These are phyloP conservation scores for Colistium nudipinnis DNA, from an alignment of 2,113 vertebrate genomes.

Conservation along the genomic window DNA sequence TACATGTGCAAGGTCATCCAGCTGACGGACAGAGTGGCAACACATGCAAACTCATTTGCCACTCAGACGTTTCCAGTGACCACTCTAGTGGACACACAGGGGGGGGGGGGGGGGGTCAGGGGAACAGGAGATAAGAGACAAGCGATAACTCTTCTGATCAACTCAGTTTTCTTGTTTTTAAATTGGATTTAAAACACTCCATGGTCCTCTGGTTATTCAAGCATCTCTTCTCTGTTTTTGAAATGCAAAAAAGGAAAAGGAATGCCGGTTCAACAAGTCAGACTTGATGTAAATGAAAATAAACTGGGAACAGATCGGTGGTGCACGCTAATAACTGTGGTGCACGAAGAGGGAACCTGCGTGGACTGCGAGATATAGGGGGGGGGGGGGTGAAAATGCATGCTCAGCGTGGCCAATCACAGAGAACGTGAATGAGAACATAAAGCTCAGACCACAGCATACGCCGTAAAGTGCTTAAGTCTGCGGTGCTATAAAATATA, in stretches of 20 bases:
- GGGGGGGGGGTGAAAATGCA: conserved; percentile 20
- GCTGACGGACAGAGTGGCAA: conserved; percentile 1
- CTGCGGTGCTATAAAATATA: conserved; percentile 60
- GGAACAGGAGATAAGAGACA: not conserved
- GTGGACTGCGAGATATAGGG: conserved; percentile 16
- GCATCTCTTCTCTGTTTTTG: conserved; percentile 17
- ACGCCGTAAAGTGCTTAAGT: conserved; percentile 49
- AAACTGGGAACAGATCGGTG: conserved; percentile 19
- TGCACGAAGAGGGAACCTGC: not conserved
- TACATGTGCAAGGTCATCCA: conserved; percentile 1
- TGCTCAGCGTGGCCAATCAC: conserved; percentile 16
- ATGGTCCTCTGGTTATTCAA: conserved; percentile 30
- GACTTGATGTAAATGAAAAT: conserved; percentile 37
- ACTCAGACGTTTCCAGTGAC: not conserved
- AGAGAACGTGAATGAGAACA: conserved; percentile 33
- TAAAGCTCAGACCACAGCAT: conserved; percentile 42
- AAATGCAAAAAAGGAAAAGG: conserved; percentile 18
- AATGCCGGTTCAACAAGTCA: conserved; percentile 17
- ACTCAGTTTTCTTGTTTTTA: conserved; percentile 21
- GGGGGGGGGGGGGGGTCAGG: too few relatives aligned
- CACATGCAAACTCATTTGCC: not conserved
- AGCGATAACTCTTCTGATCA: conserved; percentile 32
- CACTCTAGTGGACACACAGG: conserved; percentile 8
- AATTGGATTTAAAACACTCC: conserved; percentile 40
- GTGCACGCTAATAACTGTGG: conserved; percentile 13